These are phyloP conservation scores for Vidua chalybeata DNA, from an alignment of 2,113 vertebrate species.

Conservation along the genomic window DNA sequence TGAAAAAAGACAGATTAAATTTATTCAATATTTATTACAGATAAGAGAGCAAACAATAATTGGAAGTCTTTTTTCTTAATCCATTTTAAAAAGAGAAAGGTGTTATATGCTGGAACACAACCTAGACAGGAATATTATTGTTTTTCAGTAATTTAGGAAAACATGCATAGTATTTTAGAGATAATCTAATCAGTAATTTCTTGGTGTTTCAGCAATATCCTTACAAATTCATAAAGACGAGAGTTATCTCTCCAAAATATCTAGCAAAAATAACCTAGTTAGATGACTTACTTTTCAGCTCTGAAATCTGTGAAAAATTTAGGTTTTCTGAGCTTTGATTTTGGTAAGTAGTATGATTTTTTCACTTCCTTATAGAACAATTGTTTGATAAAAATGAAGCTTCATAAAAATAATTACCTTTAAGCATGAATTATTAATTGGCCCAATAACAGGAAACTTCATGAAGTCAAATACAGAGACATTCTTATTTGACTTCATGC, in stretches of 20 bases:
- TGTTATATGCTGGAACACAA: neutral
- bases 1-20: neutral
- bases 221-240: neutral
- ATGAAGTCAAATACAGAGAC: neutral
- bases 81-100: neutral
- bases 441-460: neutral
- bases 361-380: neutral
- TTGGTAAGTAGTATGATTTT: neutral
- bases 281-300: neutral
- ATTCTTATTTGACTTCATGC: neutral
- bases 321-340: neutral
- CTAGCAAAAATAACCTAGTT: neutral
- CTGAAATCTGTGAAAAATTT: neutral
- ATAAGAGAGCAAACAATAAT: neutral
- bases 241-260: neutral
- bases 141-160: neutral
- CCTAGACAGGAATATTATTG: neutral
- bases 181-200: neutral
- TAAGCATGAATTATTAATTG: neutral
- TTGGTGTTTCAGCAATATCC: neutral
- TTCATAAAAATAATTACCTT: neutral
- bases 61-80: neutral
- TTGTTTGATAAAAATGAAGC: neutral
- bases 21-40: neutral
- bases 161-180: neutral